Percentiles rank a stretch among this genome's conserved stretches.
These are phyloP conservation scores for Macrobrachium nipponense DNA, from an alignment of 1,140 invertebrate species.

Conservation along the genomic window DNA sequence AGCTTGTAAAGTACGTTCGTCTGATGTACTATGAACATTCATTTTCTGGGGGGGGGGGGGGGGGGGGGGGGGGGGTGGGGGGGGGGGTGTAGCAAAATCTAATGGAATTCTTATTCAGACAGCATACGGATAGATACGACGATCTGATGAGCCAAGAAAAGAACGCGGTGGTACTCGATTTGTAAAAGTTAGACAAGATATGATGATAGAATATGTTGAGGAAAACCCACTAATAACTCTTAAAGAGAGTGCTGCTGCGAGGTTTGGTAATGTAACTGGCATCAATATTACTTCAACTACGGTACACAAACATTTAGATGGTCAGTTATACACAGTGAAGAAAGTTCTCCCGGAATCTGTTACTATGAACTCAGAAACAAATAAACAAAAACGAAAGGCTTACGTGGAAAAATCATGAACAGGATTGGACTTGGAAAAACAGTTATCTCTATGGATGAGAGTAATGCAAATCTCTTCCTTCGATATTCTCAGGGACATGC, in stretches of 20 bases:
- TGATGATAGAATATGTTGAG: constrained; percentile 9
- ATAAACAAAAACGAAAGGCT: constrained; percentile 17
- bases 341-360: constrained; percentile 16
- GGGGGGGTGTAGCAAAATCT: too few species aligned
- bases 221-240: background rate
- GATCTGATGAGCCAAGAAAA: too few species aligned
- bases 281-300: constrained; percentile 24
- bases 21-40: too few species aligned
- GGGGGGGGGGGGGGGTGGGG: too few species aligned
- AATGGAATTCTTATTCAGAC: too few species aligned
- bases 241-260: constrained; percentile 22
- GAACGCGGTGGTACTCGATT: too few species aligned
- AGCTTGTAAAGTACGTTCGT: too few species aligned
- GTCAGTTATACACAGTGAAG: constrained; percentile 25
- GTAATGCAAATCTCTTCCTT: constrained; percentile 27
- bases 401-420: constrained; percentile 21
- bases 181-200: too few species aligned
- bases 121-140: too few species aligned
- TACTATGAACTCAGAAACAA: constrained; percentile 12
- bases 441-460: constrained; percentile 23
- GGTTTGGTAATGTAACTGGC: constrained; percentile 23
- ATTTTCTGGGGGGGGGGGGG: too few species aligned
- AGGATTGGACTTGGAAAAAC: constrained; percentile 34
- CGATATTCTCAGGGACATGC: constrained; percentile 13
- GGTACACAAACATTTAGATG: constrained; percentile 22